These are phyloP conservation scores for Drosophila bipectinata DNA, from an alignment of 1,140 invertebrate species.

Conservation along the genomic window DNA sequence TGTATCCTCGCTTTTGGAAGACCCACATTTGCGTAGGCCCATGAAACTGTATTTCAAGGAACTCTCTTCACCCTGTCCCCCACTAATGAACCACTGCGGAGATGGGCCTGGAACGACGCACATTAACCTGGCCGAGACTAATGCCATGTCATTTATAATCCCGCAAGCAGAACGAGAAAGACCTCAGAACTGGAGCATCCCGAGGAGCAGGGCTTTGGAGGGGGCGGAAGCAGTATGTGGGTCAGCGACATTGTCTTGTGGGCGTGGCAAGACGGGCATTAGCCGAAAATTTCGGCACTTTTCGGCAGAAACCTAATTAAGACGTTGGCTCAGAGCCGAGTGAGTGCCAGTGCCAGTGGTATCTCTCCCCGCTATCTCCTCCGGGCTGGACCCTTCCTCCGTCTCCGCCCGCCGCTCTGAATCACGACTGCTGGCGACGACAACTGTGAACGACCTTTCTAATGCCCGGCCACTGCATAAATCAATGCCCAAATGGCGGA, in stretches of 20 bases:
- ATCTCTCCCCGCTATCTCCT: not conserved
- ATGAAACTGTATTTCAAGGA: conserved; percentile 53
- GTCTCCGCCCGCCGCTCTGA: conserved; percentile 2
- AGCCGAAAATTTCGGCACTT: conserved; percentile 33
- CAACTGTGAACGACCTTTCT: conserved; percentile 52
- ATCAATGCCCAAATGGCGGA: conserved; percentile 50
- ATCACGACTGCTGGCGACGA: conserved; percentile 47
- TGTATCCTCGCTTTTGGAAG: not conserved
- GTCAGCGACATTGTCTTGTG: conserved; percentile 30
- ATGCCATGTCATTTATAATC: conserved; percentile 66
- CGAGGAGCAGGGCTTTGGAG: not conserved
- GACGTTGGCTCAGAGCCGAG: conserved; percentile 20
- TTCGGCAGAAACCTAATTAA: conserved; percentile 50
- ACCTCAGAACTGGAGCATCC: conserved; percentile 42
- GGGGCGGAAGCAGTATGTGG: conserved; percentile 21
- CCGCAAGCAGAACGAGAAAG: conserved; percentile 41
- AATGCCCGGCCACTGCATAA: conserved; percentile 51
- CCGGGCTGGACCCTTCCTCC: not conserved
- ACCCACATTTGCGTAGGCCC: conserved; percentile 32
- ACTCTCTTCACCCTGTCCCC: conserved; percentile 6
- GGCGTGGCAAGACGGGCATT: conserved; percentile 30
- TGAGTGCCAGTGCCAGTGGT: conserved; percentile 23
- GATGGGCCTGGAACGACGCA: conserved; percentile 45
- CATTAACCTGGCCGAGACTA: conserved; percentile 72
- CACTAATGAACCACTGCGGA: conserved; percentile 63